Evolutionary conservation across 2,888 invertebrate genomes (phyloP).

Genomic region (Lithophane socia): DNA sequence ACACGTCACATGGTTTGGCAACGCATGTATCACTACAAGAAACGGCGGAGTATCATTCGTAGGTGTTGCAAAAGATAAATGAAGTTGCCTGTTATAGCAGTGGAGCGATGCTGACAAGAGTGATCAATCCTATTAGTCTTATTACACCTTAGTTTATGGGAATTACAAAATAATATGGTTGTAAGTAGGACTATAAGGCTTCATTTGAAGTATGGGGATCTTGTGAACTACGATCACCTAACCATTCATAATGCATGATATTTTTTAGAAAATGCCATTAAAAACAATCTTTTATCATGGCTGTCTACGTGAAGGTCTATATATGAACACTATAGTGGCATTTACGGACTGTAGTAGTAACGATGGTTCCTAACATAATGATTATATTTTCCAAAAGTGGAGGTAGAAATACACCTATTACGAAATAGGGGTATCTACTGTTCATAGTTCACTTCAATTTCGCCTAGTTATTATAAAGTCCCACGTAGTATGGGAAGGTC

Average conservation of each 20-base stretch:
- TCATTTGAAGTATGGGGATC: too few relatives aligned
- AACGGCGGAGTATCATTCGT: not conserved
- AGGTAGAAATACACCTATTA: not conserved
- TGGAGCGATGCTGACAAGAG: not conserved
- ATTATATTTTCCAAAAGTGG: not conserved
- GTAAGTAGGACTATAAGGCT: too few relatives aligned
- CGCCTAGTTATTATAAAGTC: not conserved
- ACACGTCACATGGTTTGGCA: conserved; percentile 8
- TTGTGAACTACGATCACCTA: not conserved
- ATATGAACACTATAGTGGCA: too few relatives aligned
- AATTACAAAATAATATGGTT: too few relatives aligned
- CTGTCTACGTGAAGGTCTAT: too few relatives aligned
- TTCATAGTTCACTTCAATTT: not conserved
- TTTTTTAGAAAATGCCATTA: not conserved
- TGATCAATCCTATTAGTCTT: not conserved
- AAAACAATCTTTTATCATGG: too few relatives aligned
- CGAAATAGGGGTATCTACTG: too few relatives aligned
- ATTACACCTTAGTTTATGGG: too few relatives aligned
- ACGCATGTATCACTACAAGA: not conserved
- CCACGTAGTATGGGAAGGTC: not conserved
- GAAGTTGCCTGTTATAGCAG: not conserved
- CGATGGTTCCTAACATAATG: not conserved
- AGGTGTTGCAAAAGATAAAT: conserved; percentile 20
- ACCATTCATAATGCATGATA: not conserved
- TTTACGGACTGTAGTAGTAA: not conserved